phyloP scores from a whole-genome alignment of 92 coral and sea anemone species.

The Metridium senile region DNA sequence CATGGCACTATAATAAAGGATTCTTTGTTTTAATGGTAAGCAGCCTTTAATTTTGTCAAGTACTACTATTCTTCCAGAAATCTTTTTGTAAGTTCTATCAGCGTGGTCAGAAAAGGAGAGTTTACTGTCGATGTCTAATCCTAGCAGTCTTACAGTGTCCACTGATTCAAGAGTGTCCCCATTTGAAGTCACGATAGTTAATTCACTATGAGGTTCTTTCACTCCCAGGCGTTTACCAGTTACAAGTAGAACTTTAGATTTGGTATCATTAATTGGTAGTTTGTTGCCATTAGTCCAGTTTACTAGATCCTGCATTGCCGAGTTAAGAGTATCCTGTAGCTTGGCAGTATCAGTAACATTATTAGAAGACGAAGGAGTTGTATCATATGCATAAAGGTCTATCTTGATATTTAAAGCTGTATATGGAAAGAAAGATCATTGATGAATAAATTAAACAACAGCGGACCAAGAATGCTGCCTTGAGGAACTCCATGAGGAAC shows the following conservation, averaged over 20 bases:
- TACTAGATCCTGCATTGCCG: too few relatives aligned
- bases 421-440: too few relatives aligned
- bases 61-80: background rate
- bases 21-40: slow-evolving; percentile 23
- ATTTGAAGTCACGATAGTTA: background rate
- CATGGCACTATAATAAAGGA: slow-evolving; percentile 17
- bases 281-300: too few relatives aligned
- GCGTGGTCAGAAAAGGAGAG: background rate
- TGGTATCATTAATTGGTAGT: background rate
- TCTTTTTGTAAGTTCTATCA: slow-evolving; percentile 2
- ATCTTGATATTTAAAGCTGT: too few relatives aligned
- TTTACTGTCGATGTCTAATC: slow-evolving; percentile 1
- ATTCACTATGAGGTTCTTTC: background rate
- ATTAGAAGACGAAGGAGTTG: too few relatives aligned
- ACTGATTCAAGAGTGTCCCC: background rate
- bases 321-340: too few relatives aligned
- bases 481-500: too few relatives aligned
- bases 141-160: slow-evolving; percentile 2
- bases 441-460: too few relatives aligned
- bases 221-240: background rate
- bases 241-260: background rate
- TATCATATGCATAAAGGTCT: too few relatives aligned
- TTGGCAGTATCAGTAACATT: too few relatives aligned
- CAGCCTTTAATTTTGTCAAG: slow-evolving; percentile 5
- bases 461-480: too few relatives aligned